phyloP scores from a whole-genome alignment of 2,888 invertebrate species.

The Pristionchus arcanus region DNA sequence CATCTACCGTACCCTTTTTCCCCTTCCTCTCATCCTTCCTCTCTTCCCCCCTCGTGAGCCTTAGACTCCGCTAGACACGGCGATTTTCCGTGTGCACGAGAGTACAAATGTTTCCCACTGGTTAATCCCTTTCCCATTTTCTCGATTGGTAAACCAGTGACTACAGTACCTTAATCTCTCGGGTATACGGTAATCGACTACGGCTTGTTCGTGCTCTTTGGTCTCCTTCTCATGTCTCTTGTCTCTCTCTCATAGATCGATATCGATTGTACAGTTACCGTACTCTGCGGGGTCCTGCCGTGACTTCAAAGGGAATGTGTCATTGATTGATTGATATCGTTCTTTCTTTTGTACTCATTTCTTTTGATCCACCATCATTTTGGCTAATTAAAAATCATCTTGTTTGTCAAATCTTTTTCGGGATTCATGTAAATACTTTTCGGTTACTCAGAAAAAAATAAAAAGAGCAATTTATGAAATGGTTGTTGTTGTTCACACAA shows the following conservation, averaged over 20 bases:
- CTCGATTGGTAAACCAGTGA: conserved; percentile 37
- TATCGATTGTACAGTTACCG: conserved; percentile 36
- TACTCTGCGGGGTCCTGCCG: conserved; percentile 47
- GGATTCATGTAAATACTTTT: conserved; percentile 41
- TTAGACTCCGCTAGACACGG: conserved; percentile 44
- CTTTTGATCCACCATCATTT: conserved; percentile 15
- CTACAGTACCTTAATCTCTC: conserved; percentile 28
- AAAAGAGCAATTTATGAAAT: conserved; percentile 24
- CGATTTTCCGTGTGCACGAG: conserved; percentile 28
- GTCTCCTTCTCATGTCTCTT: conserved; percentile 17
- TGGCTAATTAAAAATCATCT: conserved; percentile 19
- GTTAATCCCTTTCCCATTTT: conserved; percentile 24
- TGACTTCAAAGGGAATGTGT: not conserved
- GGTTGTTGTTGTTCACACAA: not conserved
- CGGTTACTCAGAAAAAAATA: conserved; percentile 29
- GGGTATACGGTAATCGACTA: conserved; percentile 51
- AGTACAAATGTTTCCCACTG: conserved; percentile 47
- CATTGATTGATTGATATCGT: conserved; percentile 6
- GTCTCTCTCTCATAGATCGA: not conserved
- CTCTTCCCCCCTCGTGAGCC: not conserved
- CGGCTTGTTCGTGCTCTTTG: conserved; percentile 39
- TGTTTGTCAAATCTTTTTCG: conserved; percentile 23
- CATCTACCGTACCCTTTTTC: conserved; percentile 4
- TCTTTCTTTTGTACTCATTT: not conserved
- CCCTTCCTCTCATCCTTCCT: not conserved